phyloP scores from a whole-genome alignment of 2,888 invertebrate species.

The Deroplatys truncata region DNA sequence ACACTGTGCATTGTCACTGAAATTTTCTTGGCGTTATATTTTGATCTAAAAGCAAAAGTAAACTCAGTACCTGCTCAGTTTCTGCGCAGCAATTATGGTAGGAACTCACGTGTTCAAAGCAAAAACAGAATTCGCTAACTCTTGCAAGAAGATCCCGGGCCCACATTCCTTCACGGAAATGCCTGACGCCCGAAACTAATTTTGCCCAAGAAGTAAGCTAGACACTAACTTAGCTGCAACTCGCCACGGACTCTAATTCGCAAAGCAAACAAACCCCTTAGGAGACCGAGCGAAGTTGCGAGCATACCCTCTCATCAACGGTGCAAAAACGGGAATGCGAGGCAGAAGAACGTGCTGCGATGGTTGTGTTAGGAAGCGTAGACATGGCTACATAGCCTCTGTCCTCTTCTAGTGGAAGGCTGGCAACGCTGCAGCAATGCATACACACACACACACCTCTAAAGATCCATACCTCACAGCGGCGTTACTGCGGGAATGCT shows the following conservation, averaged over 20 bases:
- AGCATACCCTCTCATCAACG: background rate
- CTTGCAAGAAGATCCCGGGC: background rate
- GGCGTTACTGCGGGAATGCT: background rate
- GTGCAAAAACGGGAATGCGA: background rate
- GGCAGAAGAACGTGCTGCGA: background rate
- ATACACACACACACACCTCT: background rate
- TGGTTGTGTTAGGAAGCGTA: background rate
- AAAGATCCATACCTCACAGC: background rate
- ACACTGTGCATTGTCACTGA: too few species aligned
- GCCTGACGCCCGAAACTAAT: background rate
- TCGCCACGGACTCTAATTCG: background rate
- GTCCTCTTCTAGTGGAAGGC: background rate
- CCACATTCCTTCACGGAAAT: background rate
- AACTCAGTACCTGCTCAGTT: background rate
- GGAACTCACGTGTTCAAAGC: background rate
- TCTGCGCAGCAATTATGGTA: background rate
- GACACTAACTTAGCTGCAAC: background rate
- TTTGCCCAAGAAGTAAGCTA: background rate
- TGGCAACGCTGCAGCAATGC: background rate
- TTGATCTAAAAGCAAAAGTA: background rate
- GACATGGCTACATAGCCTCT: background rate
- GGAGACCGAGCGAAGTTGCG: background rate
- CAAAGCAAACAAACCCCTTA: background rate
- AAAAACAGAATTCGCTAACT: background rate
- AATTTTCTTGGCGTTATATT: too few species aligned